A percentile compares a stretch with the other conserved stretches of the same genome.
Evolutionary conservation across 1,140 invertebrate species (phyloP).

Genomic region (fruit fly (Drosophila melanogaster)): Release_6_plus_ISO1_MT NC_004354.4:16781501-16782000

Average conservation of each 20-base stretch:
- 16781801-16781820: neutral
- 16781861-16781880: too few species aligned
- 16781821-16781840: neutral
- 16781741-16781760: slow-evolving; percentile 3
- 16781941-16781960: neutral
- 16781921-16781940: neutral
- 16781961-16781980: neutral
- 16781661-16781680: neutral
- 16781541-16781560: neutral
- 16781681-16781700: neutral
- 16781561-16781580: slow-evolving; percentile 27
- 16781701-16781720: neutral
- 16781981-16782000: slow-evolving; percentile 1
- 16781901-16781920: neutral
- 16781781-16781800: neutral
- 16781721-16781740: neutral
- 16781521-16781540: slow-evolving; percentile 21
- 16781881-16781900: too few species aligned
- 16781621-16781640: slow-evolving; percentile 29
- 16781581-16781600: slow-evolving; percentile 40
- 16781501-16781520: slow-evolving; percentile 49
- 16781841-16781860: too few species aligned
- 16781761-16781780: neutral
- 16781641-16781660: neutral
- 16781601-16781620: slow-evolving; percentile 31